Base-by-base conservation (phyloP, 2,797 vertebrate genomes). In the Moxostoma hubbsi region DNA sequence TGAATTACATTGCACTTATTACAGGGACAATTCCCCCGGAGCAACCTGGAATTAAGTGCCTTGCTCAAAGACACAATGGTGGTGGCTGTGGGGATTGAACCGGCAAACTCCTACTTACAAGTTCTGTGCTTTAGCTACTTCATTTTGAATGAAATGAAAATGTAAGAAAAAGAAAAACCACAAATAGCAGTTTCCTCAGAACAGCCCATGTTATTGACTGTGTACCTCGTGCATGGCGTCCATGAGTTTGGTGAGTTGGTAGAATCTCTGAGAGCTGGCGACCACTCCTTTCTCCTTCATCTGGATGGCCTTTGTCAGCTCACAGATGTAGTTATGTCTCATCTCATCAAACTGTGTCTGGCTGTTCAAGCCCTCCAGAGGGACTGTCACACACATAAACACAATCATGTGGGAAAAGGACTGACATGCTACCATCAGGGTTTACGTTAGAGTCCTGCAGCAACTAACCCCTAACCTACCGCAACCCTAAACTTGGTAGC, bases 321-420 rank as follows among this genome's bases (percentile, higher is more conserved):
- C 98, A 62, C 95, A 93, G 82, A 99, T 96, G 91, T 99, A 99
- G 88, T 88, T 96, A 36, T 97, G 94, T 81, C 98, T 95, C 98
- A 99, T 99, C 83, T 98, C 97, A 76, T 99, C 98, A 89, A 99
- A 99, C 9, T 94, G 94, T 15, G 77, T 92, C 90, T 99, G 98
- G 87, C 96, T 99, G 90, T 96, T 96, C 51, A 99, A 91, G 77
- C 98, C 98, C 92, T 99, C 98, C 76, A 99, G 90, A 84, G 98
- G 98, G 92, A 99, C 98, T 99, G 68, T 12, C 9, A 15, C 45
- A 12, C 67, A 69, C 13, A 46, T 16, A 71, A 36, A 36, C 36
- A 77, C 45, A 68, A 12, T 24, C 24, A 24, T 47, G 2, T 24
- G 54, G 15, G 71, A 57, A 47, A 6, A 75, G 5, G 16, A 65